A percentile compares a stretch with the other conserved stretches of the same genome.
phyloP scores from a whole-genome alignment of 1,140 invertebrate genomes.

The Drosophila yakuba region DNA sequence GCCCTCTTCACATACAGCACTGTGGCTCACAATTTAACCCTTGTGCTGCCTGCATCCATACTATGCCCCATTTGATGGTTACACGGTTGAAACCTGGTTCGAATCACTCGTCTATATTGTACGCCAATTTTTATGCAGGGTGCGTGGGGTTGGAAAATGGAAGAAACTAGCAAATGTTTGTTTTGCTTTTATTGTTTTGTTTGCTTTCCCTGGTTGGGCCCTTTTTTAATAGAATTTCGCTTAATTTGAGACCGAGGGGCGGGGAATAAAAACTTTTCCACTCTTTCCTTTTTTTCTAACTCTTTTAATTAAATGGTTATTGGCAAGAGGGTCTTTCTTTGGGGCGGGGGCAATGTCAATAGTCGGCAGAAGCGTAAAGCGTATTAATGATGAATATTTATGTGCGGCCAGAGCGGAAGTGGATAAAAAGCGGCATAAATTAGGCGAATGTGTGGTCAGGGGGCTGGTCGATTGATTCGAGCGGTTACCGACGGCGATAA shows the following conservation, averaged over 20 bases:
- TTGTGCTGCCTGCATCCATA: slow-evolving; percentile 34
- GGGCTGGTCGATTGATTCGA: slow-evolving; percentile 47
- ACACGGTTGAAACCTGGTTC: slow-evolving; percentile 64
- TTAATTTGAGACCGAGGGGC: slow-evolving; percentile 66
- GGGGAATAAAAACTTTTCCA: slow-evolving; percentile 55
- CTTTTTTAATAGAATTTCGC: slow-evolving; percentile 82
- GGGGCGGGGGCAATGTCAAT: slow-evolving; percentile 69
- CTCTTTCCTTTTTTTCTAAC: slow-evolving; percentile 58
- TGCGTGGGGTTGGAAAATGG: slow-evolving; percentile 62
- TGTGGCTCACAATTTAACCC: slow-evolving; percentile 35
- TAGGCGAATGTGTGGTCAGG: slow-evolving; percentile 72
- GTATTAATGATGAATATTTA: slow-evolving; percentile 84
- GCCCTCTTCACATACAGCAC: background rate
- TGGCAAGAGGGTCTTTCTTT: slow-evolving; percentile 34
- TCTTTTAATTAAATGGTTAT: slow-evolving; percentile 84
- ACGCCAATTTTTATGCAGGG: slow-evolving; percentile 70
- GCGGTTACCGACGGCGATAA: slow-evolving; percentile 34
- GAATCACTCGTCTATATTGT: slow-evolving; percentile 59
- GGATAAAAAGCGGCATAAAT: slow-evolving; percentile 71
- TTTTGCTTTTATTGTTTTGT: slow-evolving; percentile 73
- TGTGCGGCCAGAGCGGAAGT: slow-evolving; percentile 72
- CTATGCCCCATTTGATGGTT: slow-evolving; percentile 46
- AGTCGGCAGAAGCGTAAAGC: slow-evolving; percentile 73
- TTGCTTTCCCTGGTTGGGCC: slow-evolving; percentile 49
- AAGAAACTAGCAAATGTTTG: slow-evolving; percentile 50